A percentile compares a stretch with the other conserved stretches of the same genome.
These are phyloP conservation scores for Macrobrachium nipponense DNA, from an alignment of 1,140 invertebrate species.

Conservation along the genomic window DNA sequence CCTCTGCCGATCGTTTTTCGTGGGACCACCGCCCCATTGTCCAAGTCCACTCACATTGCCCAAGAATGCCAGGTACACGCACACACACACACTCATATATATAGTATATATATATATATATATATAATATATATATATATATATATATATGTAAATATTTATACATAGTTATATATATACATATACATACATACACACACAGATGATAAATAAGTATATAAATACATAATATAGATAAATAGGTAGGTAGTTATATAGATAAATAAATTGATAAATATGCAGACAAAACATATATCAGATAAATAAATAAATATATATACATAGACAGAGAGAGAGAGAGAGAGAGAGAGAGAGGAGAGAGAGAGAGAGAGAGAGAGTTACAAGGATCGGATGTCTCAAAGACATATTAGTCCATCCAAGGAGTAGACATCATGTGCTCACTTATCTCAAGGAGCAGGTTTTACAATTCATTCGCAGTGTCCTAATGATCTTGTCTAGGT, in stretches of 20 bases:
- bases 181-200: not conserved
- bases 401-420: too few species aligned
- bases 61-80: not conserved
- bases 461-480: too few species aligned
- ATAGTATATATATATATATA: not conserved
- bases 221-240: not conserved
- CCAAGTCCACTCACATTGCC: too few species aligned
- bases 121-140: not conserved
- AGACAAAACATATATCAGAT: too few species aligned
- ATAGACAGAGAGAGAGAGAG: not conserved
- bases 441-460: too few species aligned
- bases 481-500: too few species aligned
- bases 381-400: not conserved
- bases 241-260: not conserved
- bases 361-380: conserved; percentile 11
- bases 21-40: too few species aligned
- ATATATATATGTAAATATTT: not conserved
- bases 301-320: not conserved
- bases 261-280: too few species aligned
- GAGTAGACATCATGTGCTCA: too few species aligned
- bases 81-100: not conserved
- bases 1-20: too few species aligned
- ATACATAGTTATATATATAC: not conserved
- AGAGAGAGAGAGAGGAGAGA: not conserved
- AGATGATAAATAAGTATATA: conserved; percentile 20